Conservation (phyloP, 2,797 vertebrate species). For the Melanotaenia maccullochi region DNA sequence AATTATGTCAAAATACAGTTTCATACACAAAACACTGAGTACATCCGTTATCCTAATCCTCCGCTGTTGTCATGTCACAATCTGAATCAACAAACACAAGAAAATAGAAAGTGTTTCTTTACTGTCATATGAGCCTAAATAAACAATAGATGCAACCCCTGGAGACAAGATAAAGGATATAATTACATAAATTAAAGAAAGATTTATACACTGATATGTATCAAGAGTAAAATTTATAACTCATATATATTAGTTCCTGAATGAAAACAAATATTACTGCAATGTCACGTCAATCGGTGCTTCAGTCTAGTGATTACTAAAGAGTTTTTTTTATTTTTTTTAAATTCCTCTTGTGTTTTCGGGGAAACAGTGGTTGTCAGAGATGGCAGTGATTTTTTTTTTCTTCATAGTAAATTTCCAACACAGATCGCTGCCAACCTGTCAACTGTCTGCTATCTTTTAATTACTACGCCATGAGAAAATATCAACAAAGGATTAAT, state of each 20-base stretch:
- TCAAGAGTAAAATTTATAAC: constrained; percentile 16
- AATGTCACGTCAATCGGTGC: constrained; percentile 39
- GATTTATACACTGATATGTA: constrained; percentile 35
- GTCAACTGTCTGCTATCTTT: constrained; percentile 37
- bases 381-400: constrained; percentile 28
- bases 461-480: constrained; percentile 29
- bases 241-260: constrained; percentile 8
- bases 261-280: constrained; percentile 46
- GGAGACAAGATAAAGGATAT: constrained; percentile 56
- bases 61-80: constrained; percentile 18
- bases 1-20: constrained; percentile 21
- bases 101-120: constrained; percentile 37
- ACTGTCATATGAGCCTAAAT: constrained; percentile 35
- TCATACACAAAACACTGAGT: neutral
- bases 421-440: constrained; percentile 9
- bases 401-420: constrained; percentile 55
- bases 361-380: constrained; percentile 66
- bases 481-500: constrained; percentile 58
- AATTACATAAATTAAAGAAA: constrained; percentile 47
- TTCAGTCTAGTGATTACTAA: constrained; percentile 47
- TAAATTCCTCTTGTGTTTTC: constrained; percentile 62
- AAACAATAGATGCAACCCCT: constrained; percentile 38
- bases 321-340: neutral
- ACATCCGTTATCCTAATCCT: constrained; percentile 39
- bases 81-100: constrained; percentile 49